These are phyloP conservation scores for Dinomys branickii DNA, from an alignment of 2,113 vertebrate genomes.

Conservation along the genomic window DNA sequence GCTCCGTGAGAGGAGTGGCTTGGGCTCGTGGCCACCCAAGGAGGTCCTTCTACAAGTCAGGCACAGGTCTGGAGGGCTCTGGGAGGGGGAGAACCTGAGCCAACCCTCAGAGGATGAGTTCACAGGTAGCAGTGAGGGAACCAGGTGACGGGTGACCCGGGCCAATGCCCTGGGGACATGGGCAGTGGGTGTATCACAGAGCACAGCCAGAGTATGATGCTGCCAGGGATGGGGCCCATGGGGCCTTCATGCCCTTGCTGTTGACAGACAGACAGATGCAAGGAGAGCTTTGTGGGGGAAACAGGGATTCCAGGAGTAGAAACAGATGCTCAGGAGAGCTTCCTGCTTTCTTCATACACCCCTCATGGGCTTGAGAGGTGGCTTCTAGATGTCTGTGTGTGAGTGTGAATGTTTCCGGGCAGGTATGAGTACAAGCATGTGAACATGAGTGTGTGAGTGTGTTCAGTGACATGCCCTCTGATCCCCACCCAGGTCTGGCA, in stretches of 20 bases:
- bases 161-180: no score
- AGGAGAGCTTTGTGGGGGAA: not conserved
- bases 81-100: not conserved
- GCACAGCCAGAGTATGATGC: no score
- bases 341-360: not conserved
- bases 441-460: not conserved
- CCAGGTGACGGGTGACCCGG: no score
- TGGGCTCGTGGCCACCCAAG: no score
- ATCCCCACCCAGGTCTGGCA: not conserved
- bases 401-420: not conserved
- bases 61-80: not conserved
- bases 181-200: no score
- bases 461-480: not conserved
- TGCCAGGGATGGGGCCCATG: no score
- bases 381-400: not conserved
- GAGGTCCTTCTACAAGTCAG: not conserved
- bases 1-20: no score
- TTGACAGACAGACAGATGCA: not conserved
- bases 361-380: not conserved
- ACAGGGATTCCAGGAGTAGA: not conserved
- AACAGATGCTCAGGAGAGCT: not conserved
- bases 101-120: no score
- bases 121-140: no score
- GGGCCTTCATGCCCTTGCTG: not conserved
- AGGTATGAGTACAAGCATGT: not conserved